Evolutionary conservation across 2,113 vertebrate species (phyloP).

Genomic region (Oncorhynchus tshawytscha): DNA sequence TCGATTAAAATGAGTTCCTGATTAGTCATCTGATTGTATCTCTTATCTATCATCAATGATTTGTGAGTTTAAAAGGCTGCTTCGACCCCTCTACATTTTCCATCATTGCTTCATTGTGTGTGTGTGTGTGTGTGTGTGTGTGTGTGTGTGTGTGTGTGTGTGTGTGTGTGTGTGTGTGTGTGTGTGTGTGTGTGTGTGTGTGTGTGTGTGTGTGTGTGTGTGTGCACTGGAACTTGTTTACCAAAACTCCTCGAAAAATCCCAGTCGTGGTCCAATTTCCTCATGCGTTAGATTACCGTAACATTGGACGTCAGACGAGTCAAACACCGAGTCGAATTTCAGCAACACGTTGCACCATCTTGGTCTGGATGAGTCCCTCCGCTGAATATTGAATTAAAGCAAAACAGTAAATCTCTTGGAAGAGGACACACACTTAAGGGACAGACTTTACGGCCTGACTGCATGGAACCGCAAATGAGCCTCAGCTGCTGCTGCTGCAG

Average conservation of each 20-base stretch:
- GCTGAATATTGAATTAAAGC: slow-evolving; percentile 8
- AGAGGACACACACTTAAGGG: not conserved
- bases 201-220: no score
- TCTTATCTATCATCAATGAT: not conserved
- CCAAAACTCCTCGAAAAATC: slow-evolving; percentile 5
- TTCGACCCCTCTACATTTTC: not conserved
- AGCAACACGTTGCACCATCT: slow-evolving; percentile 37
- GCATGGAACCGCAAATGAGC: slow-evolving; percentile 30
- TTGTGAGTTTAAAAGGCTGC: not conserved
- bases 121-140: not conserved
- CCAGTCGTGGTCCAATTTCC: slow-evolving; percentile 11
- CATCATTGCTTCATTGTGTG: not conserved
- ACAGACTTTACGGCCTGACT: not conserved
- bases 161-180: no score
- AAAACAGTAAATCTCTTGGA: slow-evolving; percentile 17
- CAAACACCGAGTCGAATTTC: slow-evolving; percentile 23
- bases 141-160: no score
- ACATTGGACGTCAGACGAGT: slow-evolving; percentile 27
- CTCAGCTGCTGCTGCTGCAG: slow-evolving; percentile 23
- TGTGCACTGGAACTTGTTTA: slow-evolving; percentile 13
- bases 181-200: no score
- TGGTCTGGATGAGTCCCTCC: not conserved
- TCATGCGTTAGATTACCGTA: not conserved
- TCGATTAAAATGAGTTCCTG: no score
- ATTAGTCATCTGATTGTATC: no score